A percentile compares a stretch with the other conserved stretches of the same genome.
Conservation (phyloP, 2,888 invertebrate species). For the Bhutanitis thaidina region DNA sequence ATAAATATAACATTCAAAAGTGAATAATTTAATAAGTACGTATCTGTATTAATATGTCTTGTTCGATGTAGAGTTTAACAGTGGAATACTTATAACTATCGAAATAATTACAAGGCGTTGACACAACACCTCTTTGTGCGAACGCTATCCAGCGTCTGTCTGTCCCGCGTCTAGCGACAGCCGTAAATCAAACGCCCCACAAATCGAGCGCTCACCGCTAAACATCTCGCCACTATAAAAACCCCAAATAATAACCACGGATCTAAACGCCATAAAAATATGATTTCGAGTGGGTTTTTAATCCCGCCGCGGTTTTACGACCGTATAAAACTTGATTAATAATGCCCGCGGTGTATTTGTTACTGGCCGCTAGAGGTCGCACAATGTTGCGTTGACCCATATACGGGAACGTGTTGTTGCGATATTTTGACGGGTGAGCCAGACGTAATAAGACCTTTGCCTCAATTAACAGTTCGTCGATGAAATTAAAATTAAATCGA, state of each 20-base stretch:
- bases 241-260: conserved; percentile 63
- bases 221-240: conserved; percentile 59
- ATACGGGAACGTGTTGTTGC: conserved; percentile 42
- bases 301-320: conserved; percentile 73
- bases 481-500: conserved; percentile 2
- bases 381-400: conserved; percentile 74
- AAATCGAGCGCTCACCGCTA: conserved; percentile 60
- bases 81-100: too few species aligned
- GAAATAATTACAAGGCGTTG: conserved; percentile 26
- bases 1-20: too few species aligned
- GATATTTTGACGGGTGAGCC: conserved; percentile 63
- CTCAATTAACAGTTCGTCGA: conserved; percentile 21
- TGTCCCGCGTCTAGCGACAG: conserved; percentile 57
- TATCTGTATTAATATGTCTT: too few species aligned
- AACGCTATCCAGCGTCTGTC: conserved; percentile 46
- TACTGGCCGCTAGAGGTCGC: conserved; percentile 44
- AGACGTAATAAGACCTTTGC: conserved; percentile 62
- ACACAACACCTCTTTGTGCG: conserved; percentile 41
- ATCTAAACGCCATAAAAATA: conserved; percentile 77
- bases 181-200: conserved; percentile 66
- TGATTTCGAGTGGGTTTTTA: conserved; percentile 66
- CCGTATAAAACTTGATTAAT: conserved; percentile 75
- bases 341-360: conserved; percentile 48
- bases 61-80: too few species aligned
- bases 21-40: too few species aligned